These are phyloP conservation scores for Heliconius ismenius DNA, from an alignment of 2,888 invertebrate genomes.

Conservation along the genomic window DNA sequence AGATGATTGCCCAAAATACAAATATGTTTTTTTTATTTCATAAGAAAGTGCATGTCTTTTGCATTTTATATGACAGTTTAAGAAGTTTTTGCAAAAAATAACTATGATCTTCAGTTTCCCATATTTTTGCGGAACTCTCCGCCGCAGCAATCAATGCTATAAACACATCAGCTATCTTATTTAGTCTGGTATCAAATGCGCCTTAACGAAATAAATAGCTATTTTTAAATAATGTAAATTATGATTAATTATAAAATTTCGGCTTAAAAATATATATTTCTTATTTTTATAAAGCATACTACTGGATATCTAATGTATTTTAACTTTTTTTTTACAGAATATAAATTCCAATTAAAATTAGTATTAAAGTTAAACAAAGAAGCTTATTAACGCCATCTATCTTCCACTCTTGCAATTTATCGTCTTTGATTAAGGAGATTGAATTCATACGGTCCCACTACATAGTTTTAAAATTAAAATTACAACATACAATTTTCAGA, in stretches of 20 bases:
- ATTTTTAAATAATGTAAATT: not conserved
- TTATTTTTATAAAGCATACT: no score
- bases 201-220: not conserved
- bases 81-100: not conserved
- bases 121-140: not conserved
- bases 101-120: not conserved
- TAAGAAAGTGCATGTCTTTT: not conserved
- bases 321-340: not conserved
- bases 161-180: not conserved
- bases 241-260: no score
- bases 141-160: not conserved
- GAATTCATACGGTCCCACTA: not conserved
- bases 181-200: not conserved
- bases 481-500: no score
- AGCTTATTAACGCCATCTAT: slow-evolving; percentile 1
- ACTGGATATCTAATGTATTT: not conserved
- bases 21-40: not conserved
- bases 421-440: not conserved
- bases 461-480: no score
- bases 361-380: no score
- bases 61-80: no score
- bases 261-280: not conserved
- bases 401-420: not conserved
- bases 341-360: no score
- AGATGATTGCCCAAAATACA: not conserved